phyloP scores from a whole-genome alignment of 2,113 vertebrate species.

The Embiotoca jacksoni region DNA sequence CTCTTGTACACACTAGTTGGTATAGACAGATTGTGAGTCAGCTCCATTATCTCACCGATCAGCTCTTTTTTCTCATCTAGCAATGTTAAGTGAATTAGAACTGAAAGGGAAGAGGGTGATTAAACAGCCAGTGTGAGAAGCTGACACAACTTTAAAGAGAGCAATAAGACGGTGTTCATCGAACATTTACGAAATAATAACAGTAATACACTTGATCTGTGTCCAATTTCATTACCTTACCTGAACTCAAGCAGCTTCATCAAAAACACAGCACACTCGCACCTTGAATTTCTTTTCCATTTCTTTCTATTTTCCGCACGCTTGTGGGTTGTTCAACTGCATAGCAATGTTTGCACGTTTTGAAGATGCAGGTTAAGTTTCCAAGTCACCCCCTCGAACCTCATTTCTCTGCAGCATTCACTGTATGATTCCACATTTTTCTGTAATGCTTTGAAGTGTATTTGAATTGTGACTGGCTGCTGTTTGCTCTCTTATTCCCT shows the following conservation, averaged over 20 bases:
- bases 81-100: slow-evolving; percentile 83
- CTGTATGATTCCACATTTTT: slow-evolving; percentile 57
- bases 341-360: slow-evolving; percentile 31
- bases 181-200: slow-evolving; percentile 56
- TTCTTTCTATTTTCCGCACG: not conserved
- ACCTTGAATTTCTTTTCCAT: not conserved
- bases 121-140: slow-evolving; percentile 60
- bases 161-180: slow-evolving; percentile 53
- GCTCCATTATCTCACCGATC: slow-evolving; percentile 77
- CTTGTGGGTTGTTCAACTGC: slow-evolving; percentile 10
- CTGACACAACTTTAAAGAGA: slow-evolving; percentile 69
- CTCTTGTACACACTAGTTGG: slow-evolving; percentile 28
- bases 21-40: slow-evolving; percentile 65
- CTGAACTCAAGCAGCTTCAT: slow-evolving; percentile 16
- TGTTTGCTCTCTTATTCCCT: slow-evolving; percentile 50
- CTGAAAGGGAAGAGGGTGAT: slow-evolving; percentile 61
- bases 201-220: slow-evolving; percentile 39
- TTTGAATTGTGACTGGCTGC: slow-evolving; percentile 69
- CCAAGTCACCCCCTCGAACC: slow-evolving; percentile 31
- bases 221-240: slow-evolving; percentile 53
- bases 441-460: slow-evolving; percentile 68
- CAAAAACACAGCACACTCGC: not conserved
- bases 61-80: slow-evolving; percentile 68
- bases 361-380: slow-evolving; percentile 59
- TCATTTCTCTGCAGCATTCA: slow-evolving; percentile 30